These are phyloP conservation scores for Alligator sinensis DNA, from an alignment of 2,113 vertebrate species.

Conservation along the genomic window DNA sequence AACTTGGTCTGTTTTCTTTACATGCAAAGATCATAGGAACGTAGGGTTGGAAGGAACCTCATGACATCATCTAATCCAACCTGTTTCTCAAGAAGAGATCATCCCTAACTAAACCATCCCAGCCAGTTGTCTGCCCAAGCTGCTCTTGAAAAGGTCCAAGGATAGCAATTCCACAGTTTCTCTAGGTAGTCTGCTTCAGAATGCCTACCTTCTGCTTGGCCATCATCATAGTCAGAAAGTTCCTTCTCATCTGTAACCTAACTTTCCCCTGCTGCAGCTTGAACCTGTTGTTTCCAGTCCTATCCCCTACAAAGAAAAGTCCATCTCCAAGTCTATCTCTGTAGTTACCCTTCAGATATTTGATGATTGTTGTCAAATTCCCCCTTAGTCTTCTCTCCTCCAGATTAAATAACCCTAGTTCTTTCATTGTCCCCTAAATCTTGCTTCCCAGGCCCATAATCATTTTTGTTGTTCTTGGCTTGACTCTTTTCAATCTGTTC, in stretches of 20 bases:
- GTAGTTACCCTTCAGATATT: too few species aligned
- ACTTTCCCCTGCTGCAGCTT: background rate
- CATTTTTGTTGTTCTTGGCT: background rate
- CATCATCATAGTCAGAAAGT: too few species aligned
- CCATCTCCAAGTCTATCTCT: too few species aligned
- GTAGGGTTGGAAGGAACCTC: background rate
- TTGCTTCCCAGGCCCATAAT: background rate
- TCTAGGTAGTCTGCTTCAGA: too few species aligned
- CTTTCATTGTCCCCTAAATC: too few species aligned
- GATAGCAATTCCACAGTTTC: rapidly evolving
- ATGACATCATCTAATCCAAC: background rate
- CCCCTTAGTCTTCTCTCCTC: too few species aligned
- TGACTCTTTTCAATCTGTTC: rapidly evolving
- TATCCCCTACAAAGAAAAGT: background rate
- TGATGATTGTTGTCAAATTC: too few species aligned
- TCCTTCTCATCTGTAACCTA: background rate
- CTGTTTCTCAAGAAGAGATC: rapidly evolving
- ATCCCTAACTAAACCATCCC: background rate
- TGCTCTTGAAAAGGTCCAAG: background rate
- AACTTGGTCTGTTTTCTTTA: too few species aligned
- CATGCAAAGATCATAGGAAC: background rate
- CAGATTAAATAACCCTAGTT: too few species aligned
- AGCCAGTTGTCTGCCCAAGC: background rate
- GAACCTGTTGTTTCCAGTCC: background rate
- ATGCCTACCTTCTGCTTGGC: too few species aligned